Base-by-base conservation (phyloP, 2,113 vertebrate genomes). In the Ammodytes marinus region DNA sequence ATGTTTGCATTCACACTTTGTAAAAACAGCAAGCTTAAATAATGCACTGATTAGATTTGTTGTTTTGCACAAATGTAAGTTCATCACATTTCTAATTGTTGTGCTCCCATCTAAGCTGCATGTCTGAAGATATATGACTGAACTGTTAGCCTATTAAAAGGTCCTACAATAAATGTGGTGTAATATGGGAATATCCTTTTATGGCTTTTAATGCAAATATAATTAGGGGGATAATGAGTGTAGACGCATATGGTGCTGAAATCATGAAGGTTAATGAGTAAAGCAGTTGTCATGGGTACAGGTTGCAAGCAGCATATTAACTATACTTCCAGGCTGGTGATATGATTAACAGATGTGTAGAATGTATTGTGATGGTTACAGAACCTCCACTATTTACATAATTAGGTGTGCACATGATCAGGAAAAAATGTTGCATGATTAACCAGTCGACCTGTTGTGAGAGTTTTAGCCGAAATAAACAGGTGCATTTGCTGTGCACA, bases 361-460 rank as follows among this genome's bases (percentile, higher is more conserved):
- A 39, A 71, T 55, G 59, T 83, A 68, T 74, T 52, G 69, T 89
- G 67, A 69, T 49, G 8, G 15, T 47, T 57, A 69, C 68, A 86
- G 43, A 79, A 50, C 59, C n/a, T 72, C 50, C n/a, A 49, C 54
- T 76, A 76, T 83, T 82, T 79, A 45, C 57, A 52, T 81, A 82
- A 85, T 87, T 89, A 86, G 69, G 59, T 73, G 59, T 37, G 37
- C 15, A 70, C 58, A 64, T 79, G 47, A 86, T 81, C 64, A 83
- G 73, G 35, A 76, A 75, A 79, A 73, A 74, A 57, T 74, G 35
- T 57, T 27, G 27, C 27, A 27, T 27, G 27, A 88, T 83, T 83
- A 86, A 66, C 55, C 61, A 47, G 39, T 77, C 90, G 59, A 84
- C 58, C 65, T 81, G 77, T 39, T 79, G 69, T 66, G 74, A 53